Conservation (phyloP, 2,113 vertebrate species). For the Leucoraja erinaceus region DNA sequence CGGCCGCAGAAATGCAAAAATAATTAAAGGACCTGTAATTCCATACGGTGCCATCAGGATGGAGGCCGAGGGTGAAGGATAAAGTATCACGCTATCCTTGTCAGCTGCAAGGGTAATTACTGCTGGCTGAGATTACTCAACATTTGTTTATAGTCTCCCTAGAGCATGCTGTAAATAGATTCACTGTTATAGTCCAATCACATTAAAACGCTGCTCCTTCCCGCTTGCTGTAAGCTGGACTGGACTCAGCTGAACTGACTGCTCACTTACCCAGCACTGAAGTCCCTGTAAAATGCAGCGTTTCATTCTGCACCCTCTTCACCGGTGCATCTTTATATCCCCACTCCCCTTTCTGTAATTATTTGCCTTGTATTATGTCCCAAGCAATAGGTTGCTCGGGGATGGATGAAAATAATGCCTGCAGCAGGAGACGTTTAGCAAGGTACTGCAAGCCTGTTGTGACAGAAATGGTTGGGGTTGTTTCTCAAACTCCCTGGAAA, state of each 20-base stretch:
- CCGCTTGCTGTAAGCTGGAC: constrained; percentile 86
- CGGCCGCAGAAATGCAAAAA: constrained; percentile 83
- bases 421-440: constrained; percentile 34
- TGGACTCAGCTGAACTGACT: constrained; percentile 66
- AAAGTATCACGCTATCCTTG: constrained; percentile 98
- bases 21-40: constrained; percentile 76
- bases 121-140: constrained; percentile 99
- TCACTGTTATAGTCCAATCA: constrained; percentile 99
- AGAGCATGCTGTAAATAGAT: constrained; percentile 99
- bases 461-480: constrained; percentile 77
- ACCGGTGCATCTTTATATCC: no score
- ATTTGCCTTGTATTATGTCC: constrained; percentile 61
- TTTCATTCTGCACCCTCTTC: constrained; percentile 67
- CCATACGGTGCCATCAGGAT: constrained; percentile 87
- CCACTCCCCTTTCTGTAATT: constrained; percentile 58
- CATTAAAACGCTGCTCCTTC: constrained; percentile 91
- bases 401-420: constrained; percentile 56
- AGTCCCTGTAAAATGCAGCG: constrained; percentile 91
- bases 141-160: constrained; percentile 99
- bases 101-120: constrained; percentile 99
- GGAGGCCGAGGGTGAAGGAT: constrained; percentile 97
- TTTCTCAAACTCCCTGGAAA: constrained; percentile 80
- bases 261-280: constrained; percentile 90
- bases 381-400: constrained; percentile 41
- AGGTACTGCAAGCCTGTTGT: constrained; percentile 66